phyloP scores from a whole-genome alignment of 2,113 vertebrate species.

The Mustela lutreola region DNA sequence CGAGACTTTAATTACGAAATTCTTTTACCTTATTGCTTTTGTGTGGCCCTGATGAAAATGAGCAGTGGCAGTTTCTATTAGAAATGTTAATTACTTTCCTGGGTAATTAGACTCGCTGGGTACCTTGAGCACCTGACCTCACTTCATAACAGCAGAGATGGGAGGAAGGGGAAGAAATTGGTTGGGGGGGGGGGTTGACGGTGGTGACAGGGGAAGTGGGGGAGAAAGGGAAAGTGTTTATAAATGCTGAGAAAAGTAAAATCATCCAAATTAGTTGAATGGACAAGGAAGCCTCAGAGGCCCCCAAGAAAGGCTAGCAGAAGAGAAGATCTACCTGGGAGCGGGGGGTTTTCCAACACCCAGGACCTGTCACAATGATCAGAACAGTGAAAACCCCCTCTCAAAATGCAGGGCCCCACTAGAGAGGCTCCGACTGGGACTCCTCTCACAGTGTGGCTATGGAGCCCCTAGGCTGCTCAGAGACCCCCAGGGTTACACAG shows the following conservation, averaged over 20 bases:
- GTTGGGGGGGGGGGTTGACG: too few species aligned
- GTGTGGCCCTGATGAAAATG: constrained; percentile 81
- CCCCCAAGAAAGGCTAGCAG: not conserved
- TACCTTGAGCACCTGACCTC: constrained; percentile 81
- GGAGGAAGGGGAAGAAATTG: not conserved
- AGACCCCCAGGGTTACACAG: not conserved
- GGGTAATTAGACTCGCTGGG: constrained; percentile 85
- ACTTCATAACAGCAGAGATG: constrained; percentile 72
- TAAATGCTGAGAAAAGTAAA: constrained; percentile 74
- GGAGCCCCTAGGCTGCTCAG: not conserved
- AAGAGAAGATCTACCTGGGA: not conserved
- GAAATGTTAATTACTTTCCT: constrained; percentile 87
- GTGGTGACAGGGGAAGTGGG: not conserved
- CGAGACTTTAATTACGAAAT: constrained; percentile 85
- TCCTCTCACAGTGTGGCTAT: not conserved
- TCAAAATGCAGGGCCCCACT: not conserved
- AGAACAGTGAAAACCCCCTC: not conserved
- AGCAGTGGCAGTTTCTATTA: constrained; percentile 84
- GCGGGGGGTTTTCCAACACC: not conserved
- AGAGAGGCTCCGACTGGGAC: not conserved
- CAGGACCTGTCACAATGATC: not conserved
- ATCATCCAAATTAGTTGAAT: constrained; percentile 35
- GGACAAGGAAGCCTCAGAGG: constrained; percentile 21
- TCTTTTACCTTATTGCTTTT: constrained; percentile 84
- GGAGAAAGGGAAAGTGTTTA: constrained; percentile 34